These are phyloP conservation scores for Zaprionus lachaisei DNA, from an alignment of 1,140 invertebrate genomes.

Conservation along the genomic window DNA sequence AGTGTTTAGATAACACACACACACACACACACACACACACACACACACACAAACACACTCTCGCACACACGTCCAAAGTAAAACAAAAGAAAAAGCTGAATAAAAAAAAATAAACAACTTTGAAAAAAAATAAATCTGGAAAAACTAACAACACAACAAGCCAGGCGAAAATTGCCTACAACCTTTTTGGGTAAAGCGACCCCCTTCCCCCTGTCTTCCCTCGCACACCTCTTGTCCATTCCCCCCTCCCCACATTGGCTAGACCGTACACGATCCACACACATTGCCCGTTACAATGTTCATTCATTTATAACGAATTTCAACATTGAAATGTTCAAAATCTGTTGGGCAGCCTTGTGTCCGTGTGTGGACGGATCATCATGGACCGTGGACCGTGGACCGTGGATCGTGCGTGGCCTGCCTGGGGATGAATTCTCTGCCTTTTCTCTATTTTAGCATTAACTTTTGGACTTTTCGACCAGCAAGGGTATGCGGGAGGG, in stretches of 20 bases:
- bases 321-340: conserved; percentile 73
- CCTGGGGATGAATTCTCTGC: conserved; percentile 49
- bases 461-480: neutral
- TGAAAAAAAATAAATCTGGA: conserved; percentile 41
- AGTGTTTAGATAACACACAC: conserved; percentile 44
- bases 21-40: conserved; percentile 13
- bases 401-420: conserved; percentile 18
- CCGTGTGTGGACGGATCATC: conserved; percentile 17
- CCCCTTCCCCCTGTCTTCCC: neutral
- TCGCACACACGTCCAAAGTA: conserved; percentile 8
- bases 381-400: conserved; percentile 22
- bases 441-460: neutral
- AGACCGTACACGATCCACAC: conserved; percentile 22
- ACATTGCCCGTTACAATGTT: conserved; percentile 65
- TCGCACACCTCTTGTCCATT: neutral
- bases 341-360: conserved; percentile 29
- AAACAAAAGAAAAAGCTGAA: conserved; percentile 7
- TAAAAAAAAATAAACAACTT: conserved; percentile 17
- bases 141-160: conserved; percentile 49
- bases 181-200: conserved; percentile 32
- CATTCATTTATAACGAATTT: conserved; percentile 81
- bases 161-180: conserved; percentile 52
- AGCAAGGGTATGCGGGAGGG: neutral
- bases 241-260: neutral
- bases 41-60: conserved; percentile 6